phyloP scores from a whole-genome alignment of 2,888 invertebrate genomes.

The Diarsia dahlii region DNA sequence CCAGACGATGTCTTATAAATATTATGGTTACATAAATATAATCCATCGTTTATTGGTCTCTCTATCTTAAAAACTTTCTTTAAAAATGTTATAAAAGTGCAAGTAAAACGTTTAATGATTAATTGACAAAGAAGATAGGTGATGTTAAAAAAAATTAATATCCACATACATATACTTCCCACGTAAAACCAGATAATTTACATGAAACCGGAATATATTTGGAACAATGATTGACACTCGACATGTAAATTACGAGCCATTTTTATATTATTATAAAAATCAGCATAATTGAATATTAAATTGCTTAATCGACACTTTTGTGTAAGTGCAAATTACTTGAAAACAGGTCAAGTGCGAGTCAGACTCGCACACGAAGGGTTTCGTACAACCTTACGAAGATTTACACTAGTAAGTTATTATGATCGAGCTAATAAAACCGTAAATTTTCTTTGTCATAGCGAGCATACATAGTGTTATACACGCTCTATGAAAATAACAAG shows the following conservation, averaged over 20 bases:
- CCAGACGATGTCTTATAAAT: too few relatives aligned
- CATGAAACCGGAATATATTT: slow-evolving; percentile 30
- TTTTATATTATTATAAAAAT: slow-evolving; percentile 41
- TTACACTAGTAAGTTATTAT: too few relatives aligned
- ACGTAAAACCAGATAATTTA: slow-evolving; percentile 25
- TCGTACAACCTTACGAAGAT: too few relatives aligned
- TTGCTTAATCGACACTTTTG: slow-evolving; percentile 67
- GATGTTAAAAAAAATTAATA: too few relatives aligned
- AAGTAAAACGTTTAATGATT: slow-evolving; percentile 18
- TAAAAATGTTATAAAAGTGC: background rate
- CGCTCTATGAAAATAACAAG: too few relatives aligned
- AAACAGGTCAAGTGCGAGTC: background rate
- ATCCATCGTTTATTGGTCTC: background rate
- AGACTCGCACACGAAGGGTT: background rate
- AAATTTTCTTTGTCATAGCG: too few relatives aligned
- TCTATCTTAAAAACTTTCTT: background rate
- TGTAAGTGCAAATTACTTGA: slow-evolving; percentile 62
- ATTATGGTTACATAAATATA: background rate
- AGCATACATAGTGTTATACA: too few relatives aligned
- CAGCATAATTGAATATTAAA: slow-evolving; percentile 61
- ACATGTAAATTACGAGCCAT: slow-evolving; percentile 46
- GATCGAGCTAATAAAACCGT: too few relatives aligned
- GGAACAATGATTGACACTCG: slow-evolving; percentile 49
- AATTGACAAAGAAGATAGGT: slow-evolving; percentile 31
- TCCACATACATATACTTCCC: background rate